Evolutionary conservation across 2,888 invertebrate species (phyloP), one percentile per base, ranked within the genome.

Genomic region (Merodon equestris): DNA sequence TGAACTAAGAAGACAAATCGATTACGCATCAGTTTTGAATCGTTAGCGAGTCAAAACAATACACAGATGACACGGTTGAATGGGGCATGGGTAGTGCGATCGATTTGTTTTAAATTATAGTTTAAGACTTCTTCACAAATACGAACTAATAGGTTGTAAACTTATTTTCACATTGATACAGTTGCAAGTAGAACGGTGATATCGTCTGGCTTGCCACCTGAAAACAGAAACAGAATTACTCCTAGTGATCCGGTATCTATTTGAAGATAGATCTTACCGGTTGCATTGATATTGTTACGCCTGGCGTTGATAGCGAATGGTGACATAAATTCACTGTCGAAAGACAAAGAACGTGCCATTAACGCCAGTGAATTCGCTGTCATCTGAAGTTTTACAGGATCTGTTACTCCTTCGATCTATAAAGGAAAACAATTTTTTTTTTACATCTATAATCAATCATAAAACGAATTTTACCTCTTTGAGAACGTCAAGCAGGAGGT

Each of bases 161-260:
- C 48, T 68, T 67, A 73, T 60, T 83, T 85, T 88, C 86, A 88
- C 91, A 94, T 93, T 87, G 95, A 94, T 90, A 98, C 97, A 84
- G 97, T 96, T 84, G 98, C 97, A 85, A 98, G 92, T 86, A 99
- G 93, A 88, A 98, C 97, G 87, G 98, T 98, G 90, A 99, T 98
- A 91, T 99, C 99, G 89, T 99, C 99, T 79, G 98, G 98, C 90
- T 99, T 99, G 71, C 99, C 98, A 88, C 99, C 98, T 95, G 82
- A 74, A 53, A 71, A 54, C 19, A 61, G 44, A 61, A 83, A 86
- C 83, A 57, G 48, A 61, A 82, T 85, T 83, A 36, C 14, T 40
- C 0, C 19, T 10, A 1, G 2, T 3, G 1, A 27, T 7, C 7
- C 7, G 2, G 27, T 27, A 27, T 7, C 7, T 7, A 27, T 27